phyloP scores from a whole-genome alignment of 2,888 invertebrate genomes.

The Agrochola lota region DNA sequence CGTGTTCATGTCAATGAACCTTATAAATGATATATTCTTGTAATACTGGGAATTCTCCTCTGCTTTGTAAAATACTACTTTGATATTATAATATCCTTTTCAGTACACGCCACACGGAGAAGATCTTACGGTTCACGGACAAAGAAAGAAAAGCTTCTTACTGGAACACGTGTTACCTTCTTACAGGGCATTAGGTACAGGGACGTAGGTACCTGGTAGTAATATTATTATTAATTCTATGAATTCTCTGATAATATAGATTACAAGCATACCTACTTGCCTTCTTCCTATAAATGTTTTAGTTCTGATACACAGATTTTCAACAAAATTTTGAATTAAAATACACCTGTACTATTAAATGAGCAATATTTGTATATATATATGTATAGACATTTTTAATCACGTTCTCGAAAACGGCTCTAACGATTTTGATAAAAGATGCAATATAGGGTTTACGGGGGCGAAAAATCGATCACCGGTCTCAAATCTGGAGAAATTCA shows the following conservation, averaged over 20 bases:
- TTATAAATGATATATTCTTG: neutral
- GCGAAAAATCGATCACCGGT: too few species aligned
- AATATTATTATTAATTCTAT: neutral
- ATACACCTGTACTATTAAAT: too few species aligned
- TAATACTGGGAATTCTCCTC: neutral
- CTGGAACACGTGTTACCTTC: neutral
- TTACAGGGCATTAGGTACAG: neutral
- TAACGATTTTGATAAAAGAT: too few species aligned
- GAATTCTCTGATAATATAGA: neutral
- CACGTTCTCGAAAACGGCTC: too few species aligned
- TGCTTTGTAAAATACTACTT: conserved; percentile 7
- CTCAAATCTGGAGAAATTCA: too few species aligned
- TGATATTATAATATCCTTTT: neutral
- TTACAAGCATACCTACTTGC: neutral
- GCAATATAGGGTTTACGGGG: too few species aligned
- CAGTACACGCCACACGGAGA: neutral
- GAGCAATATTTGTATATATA: too few species aligned
- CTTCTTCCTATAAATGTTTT: neutral
- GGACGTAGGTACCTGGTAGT: neutral
- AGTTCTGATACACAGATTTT: neutral
- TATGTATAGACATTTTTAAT: too few species aligned
- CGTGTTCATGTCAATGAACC: conserved; percentile 2
- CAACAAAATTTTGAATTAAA: neutral
- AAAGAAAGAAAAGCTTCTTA: conserved; percentile 45
- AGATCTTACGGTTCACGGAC: conserved; percentile 8